A percentile compares a stretch with the other conserved stretches of the same genome.
phyloP scores from a whole-genome alignment of 2,797 vertebrate species.

The Picus viridis region DNA sequence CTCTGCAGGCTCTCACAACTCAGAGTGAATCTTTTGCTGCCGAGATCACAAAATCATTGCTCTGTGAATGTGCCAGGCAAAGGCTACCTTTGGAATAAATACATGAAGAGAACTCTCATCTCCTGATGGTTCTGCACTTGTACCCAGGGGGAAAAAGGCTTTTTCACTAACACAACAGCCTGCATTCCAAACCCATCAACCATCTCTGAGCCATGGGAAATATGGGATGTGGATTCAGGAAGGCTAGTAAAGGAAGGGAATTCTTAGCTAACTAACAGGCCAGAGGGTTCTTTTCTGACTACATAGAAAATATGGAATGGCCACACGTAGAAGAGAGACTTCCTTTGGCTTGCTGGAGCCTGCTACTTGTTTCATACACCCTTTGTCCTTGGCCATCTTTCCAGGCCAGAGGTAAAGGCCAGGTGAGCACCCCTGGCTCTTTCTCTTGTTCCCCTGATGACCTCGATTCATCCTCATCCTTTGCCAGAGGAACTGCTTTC shows the following conservation, averaged over 20 bases:
- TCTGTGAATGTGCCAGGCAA: background rate
- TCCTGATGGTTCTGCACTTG: background rate
- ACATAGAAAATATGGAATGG: background rate
- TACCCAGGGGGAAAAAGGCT: background rate
- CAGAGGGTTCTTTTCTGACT: background rate
- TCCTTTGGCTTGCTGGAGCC: no score
- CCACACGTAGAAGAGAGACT: no score
- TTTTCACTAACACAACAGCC: background rate
- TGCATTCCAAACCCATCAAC: background rate
- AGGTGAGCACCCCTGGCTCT: no score
- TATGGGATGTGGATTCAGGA: background rate
- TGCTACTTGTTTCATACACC: no score
- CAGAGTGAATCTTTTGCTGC: background rate
- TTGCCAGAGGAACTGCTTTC: no score
- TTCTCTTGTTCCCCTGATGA: no score
- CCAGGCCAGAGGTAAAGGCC: no score
- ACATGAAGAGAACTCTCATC: background rate
- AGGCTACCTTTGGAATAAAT: background rate
- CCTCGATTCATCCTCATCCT: no score
- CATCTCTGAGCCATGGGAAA: background rate
- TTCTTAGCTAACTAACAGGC: background rate
- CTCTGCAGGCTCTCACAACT: background rate
- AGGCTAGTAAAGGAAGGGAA: background rate
- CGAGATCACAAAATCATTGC: background rate
- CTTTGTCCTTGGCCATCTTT: no score